Conservation (phyloP, 2,113 vertebrate genomes). For the Rattus norvegicus region GRCr8 NC_086034.1:72805001-72805500, state of each 20-base stretch:
- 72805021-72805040: neutral
- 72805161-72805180: neutral
- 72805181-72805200: neutral
- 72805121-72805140: neutral
- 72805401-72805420: neutral
- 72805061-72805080: neutral
- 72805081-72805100: neutral
- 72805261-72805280: neutral
- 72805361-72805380: neutral
- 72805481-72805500: neutral
- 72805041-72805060: neutral
- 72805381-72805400: neutral
- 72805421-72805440: neutral
- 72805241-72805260: too few relatives aligned
- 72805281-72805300: neutral
- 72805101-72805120: neutral
- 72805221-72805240: neutral
- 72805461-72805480: neutral
- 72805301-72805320: neutral
- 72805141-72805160: neutral
- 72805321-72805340: neutral
- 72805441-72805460: neutral
- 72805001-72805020: neutral
- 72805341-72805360: neutral
- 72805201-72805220: neutral